Evolutionary conservation across 92 coral and sea anemone genomes (phyloP).

Genomic region (Bergia puertoricense): DNA sequence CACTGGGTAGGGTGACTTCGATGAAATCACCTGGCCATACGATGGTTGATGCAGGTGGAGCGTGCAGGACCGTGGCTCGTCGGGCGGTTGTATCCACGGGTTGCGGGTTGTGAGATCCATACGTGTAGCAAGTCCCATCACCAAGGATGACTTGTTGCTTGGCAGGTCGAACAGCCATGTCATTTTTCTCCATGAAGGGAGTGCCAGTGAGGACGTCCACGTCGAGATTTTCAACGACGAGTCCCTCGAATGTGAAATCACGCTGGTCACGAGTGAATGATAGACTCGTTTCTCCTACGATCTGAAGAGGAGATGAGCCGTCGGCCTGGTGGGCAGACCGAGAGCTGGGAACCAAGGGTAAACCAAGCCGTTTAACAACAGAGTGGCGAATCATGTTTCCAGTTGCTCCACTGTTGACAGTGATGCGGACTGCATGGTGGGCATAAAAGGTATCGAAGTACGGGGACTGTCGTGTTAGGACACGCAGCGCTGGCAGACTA

Average conservation of each 20-base stretch:
- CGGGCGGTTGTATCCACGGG: slow-evolving; percentile 41
- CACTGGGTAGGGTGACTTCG: slow-evolving; percentile 60
- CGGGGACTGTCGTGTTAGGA: slow-evolving; percentile 48
- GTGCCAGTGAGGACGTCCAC: background rate
- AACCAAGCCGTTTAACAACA: slow-evolving; percentile 51
- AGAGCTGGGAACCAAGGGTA: slow-evolving; percentile 44
- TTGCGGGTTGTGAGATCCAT: background rate
- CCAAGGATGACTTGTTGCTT: too few species aligned
- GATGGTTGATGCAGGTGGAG: slow-evolving; percentile 51
- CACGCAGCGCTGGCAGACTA: background rate
- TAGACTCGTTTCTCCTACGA: slow-evolving; percentile 49
- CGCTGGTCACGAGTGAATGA: slow-evolving; percentile 24
- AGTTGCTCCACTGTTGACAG: slow-evolving; percentile 54
- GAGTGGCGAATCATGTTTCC: slow-evolving; percentile 64
- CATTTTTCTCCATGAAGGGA: too few species aligned
- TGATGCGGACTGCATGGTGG: slow-evolving; percentile 53
- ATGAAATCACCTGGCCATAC: slow-evolving; percentile 68
- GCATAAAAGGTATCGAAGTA: slow-evolving; percentile 56
- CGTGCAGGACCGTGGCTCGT: slow-evolving; percentile 57
- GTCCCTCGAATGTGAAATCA: slow-evolving; percentile 37
- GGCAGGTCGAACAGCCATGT: too few species aligned
- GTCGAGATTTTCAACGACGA: slow-evolving; percentile 16
- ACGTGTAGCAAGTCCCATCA: too few species aligned
- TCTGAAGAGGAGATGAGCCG: slow-evolving; percentile 56
- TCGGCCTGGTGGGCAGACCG: slow-evolving; percentile 55